A percentile compares a stretch with the other conserved stretches of the same genome.
Evolutionary conservation across 2,797 vertebrate genomes (phyloP).

Genomic region (Botia kubotai): DNA sequence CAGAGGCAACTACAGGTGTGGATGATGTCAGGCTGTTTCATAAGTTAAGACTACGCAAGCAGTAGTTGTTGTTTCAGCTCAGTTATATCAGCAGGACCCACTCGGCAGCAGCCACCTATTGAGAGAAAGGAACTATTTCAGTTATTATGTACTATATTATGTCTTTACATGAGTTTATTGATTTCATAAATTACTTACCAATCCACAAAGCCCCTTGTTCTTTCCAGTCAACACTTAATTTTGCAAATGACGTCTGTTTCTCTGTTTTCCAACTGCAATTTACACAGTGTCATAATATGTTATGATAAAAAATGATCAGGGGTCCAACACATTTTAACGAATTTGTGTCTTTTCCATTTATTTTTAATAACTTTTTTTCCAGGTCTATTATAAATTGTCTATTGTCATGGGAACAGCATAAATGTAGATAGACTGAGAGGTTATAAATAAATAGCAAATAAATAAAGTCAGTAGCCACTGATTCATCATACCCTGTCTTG

Average conservation of each 20-base stretch:
- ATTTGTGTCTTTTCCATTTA: too few relatives aligned
- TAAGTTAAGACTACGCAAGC: not conserved
- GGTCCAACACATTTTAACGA: too few relatives aligned
- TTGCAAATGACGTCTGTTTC: constrained; percentile 52
- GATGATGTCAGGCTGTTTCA: not conserved
- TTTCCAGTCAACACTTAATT: constrained; percentile 73
- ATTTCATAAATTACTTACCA: constrained; percentile 65
- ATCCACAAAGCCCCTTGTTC: constrained; percentile 80
- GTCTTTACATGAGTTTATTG: not conserved
- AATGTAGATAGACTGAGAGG: not conserved
- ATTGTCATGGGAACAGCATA: not conserved
- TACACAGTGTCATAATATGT: not conserved
- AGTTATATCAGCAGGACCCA: constrained; percentile 73
- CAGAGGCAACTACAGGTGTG: not conserved
- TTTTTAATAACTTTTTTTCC: not conserved
- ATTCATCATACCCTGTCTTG: constrained; percentile 70
- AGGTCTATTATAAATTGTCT: not conserved
- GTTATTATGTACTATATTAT: not conserved
- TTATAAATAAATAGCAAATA: not conserved
- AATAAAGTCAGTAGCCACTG: not conserved
- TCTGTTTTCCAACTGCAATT: constrained; percentile 69
- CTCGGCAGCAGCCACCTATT: constrained; percentile 82
- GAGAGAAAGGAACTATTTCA: constrained; percentile 5
- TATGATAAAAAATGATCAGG: too few relatives aligned
- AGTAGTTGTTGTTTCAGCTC: constrained; percentile 66